phyloP scores from a whole-genome alignment of 2,113 vertebrate species.

The Brachyistius frenatus region DNA sequence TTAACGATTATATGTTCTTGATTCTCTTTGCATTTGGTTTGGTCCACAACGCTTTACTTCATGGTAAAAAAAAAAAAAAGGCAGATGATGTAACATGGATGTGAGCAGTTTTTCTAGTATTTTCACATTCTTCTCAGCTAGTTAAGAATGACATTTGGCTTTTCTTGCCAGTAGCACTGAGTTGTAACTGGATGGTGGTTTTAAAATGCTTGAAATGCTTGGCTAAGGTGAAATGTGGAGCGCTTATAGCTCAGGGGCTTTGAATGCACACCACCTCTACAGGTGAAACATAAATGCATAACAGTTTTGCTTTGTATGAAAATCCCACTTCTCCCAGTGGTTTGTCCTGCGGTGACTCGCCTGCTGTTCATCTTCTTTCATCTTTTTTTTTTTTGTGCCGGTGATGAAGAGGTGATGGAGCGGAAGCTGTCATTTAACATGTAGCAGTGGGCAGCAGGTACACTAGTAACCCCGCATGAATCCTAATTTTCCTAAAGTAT shows the following conservation, averaged over 20 bases:
- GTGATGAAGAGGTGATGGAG: neutral
- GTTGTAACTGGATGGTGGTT: neutral
- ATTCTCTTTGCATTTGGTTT: slow-evolving; percentile 6
- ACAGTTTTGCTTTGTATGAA: slow-evolving; percentile 23
- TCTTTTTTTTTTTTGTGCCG: neutral
- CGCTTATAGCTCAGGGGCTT: neutral
- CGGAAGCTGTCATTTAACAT: no score
- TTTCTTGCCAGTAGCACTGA: no score
- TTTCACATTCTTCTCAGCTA: neutral
- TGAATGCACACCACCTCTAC: neutral
- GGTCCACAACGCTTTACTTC: neutral
- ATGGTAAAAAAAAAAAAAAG: neutral
- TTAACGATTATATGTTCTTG: slow-evolving; percentile 28
- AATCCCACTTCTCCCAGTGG: slow-evolving; percentile 14
- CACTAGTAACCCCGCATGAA: neutral
- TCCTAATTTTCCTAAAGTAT: slow-evolving; percentile 3
- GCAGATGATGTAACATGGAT: neutral
- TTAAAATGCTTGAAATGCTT: slow-evolving; percentile 1
- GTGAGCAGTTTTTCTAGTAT: neutral
- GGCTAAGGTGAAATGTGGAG: neutral
- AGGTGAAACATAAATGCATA: slow-evolving; percentile 18
- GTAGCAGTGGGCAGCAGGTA: neutral
- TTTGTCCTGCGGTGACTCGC: slow-evolving; percentile 30
- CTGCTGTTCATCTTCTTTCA: slow-evolving; percentile 6
- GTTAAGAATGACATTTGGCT: no score